These are phyloP conservation scores for Agrenia bidenticulata DNA, from an alignment of 2,888 invertebrate species.

Conservation along the genomic window DNA sequence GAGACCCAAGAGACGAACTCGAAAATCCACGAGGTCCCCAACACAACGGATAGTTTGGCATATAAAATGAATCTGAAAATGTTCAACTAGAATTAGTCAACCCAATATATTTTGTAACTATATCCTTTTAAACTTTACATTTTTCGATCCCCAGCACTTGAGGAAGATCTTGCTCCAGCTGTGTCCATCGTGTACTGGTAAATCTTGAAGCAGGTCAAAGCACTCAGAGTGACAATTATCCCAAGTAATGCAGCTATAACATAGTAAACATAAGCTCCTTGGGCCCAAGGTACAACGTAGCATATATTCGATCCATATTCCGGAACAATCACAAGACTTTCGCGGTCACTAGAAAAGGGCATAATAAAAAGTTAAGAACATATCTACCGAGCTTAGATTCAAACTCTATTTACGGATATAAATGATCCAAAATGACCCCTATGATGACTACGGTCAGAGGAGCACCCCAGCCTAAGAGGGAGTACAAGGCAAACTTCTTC, in stretches of 20 bases:
- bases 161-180: not conserved
- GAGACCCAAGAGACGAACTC: conserved; percentile 10
- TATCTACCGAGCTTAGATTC: too few relatives aligned
- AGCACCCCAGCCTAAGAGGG: not conserved
- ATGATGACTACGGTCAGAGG: conserved; percentile 7
- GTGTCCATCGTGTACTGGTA: not conserved
- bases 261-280: conserved; percentile 15
- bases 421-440: conserved; percentile 5
- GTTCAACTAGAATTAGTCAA: too few relatives aligned
- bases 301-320: conserved; percentile 10
- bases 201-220: not conserved
- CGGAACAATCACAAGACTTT: conserved; percentile 8
- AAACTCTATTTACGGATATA: conserved; percentile 1
- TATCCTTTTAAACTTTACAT: conserved; percentile 11
- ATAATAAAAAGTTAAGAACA: too few relatives aligned
- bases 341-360: not conserved
- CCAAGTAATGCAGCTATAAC: not conserved
- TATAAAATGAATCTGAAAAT: not conserved
- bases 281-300: not conserved
- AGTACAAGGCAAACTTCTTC: conserved; percentile 2
- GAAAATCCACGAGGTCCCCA: conserved; percentile 4
- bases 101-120: too few relatives aligned
- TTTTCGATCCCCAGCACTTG: conserved; percentile 9
- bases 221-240: not conserved
- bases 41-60: conserved; percentile 1